Conservation (phyloP, 2,113 vertebrate species). For the Neogobius melanostomus region DNA sequence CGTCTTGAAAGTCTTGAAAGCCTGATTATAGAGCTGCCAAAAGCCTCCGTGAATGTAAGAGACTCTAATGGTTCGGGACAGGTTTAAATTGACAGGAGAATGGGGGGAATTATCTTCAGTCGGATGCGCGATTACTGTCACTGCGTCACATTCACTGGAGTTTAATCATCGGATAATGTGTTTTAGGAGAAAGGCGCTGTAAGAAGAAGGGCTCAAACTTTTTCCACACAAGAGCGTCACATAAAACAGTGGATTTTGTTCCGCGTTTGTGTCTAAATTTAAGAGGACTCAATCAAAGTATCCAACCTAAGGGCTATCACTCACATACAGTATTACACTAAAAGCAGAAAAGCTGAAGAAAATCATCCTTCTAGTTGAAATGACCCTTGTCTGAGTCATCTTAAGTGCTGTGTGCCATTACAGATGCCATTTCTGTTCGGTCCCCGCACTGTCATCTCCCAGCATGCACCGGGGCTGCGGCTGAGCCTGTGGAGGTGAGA, state of each 20-base stretch:
- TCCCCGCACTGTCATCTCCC: not conserved
- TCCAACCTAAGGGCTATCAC: too few relatives aligned
- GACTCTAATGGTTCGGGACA: constrained; percentile 32
- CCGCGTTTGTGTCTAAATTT: too few relatives aligned
- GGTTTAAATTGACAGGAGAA: constrained; percentile 11
- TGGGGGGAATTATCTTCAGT: constrained; percentile 41
- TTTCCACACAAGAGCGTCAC: too few relatives aligned
- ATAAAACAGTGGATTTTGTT: too few relatives aligned
- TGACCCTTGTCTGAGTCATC: too few relatives aligned
- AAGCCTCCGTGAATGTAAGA: constrained; percentile 16
- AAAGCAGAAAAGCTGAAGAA: too few relatives aligned
- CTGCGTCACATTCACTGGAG: constrained; percentile 23
- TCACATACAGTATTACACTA: too few relatives aligned
- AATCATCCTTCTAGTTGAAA: too few relatives aligned
- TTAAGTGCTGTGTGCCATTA: too few relatives aligned
- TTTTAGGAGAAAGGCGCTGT: not conserved
- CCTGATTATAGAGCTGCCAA: constrained; percentile 15
- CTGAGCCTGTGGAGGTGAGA: constrained; percentile 46
- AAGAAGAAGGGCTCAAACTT: too few relatives aligned
- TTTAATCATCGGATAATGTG: not conserved
- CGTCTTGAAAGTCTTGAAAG: constrained; percentile 15
- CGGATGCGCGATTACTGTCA: constrained; percentile 56
- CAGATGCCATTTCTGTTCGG: constrained; percentile 17
- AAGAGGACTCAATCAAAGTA: too few relatives aligned
- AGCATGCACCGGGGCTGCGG: constrained; percentile 16